Percentiles rank a stretch among this genome's conserved stretches.
Evolutionary conservation across 2,888 invertebrate species (phyloP).

Genomic region (Drosophila multiciliata): DNA sequence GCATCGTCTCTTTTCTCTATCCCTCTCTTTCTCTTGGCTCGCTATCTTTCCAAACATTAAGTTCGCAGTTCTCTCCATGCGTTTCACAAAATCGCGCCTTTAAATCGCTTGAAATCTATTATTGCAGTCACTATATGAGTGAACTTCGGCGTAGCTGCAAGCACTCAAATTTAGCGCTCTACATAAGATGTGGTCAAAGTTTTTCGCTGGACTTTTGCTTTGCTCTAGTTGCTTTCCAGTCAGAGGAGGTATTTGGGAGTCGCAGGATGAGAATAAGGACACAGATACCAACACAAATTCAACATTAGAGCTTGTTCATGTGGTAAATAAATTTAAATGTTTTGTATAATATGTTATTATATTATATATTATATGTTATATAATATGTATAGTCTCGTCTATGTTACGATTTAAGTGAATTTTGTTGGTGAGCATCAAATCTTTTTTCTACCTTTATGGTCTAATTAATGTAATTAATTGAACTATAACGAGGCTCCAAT

Average conservation of each 20-base stretch:
- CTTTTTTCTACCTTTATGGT: slow-evolving; percentile 5
- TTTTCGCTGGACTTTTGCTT: slow-evolving; percentile 15
- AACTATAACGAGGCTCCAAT: slow-evolving; percentile 2
- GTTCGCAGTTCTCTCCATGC: slow-evolving; percentile 35
- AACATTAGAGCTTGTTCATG: slow-evolving; percentile 74
- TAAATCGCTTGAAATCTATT: slow-evolving; percentile 57
- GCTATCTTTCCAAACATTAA: slow-evolving; percentile 29
- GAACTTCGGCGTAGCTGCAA: slow-evolving; percentile 44
- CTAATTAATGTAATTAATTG: slow-evolving; percentile 21
- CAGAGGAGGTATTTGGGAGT: slow-evolving; percentile 25
- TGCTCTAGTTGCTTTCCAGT: slow-evolving; percentile 6
- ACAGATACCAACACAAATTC: slow-evolving; percentile 25
- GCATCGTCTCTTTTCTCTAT: slow-evolving; percentile 1
- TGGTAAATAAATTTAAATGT: slow-evolving; percentile 57
- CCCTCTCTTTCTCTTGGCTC: slow-evolving; percentile 11
- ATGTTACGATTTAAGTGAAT: slow-evolving; percentile 1
- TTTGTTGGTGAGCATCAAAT: slow-evolving; percentile 5
- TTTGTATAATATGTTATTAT: not conserved
- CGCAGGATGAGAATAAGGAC: not conserved
- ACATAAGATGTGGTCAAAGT: slow-evolving; percentile 25
- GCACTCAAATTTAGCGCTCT: slow-evolving; percentile 5
- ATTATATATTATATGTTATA: not conserved
- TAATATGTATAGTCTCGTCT: not conserved
- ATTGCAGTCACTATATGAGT: slow-evolving; percentile 56
- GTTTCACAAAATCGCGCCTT: slow-evolving; percentile 55